Base-by-base conservation (phyloP, 2,888 invertebrate species). In the Lingula anatina region DNA sequence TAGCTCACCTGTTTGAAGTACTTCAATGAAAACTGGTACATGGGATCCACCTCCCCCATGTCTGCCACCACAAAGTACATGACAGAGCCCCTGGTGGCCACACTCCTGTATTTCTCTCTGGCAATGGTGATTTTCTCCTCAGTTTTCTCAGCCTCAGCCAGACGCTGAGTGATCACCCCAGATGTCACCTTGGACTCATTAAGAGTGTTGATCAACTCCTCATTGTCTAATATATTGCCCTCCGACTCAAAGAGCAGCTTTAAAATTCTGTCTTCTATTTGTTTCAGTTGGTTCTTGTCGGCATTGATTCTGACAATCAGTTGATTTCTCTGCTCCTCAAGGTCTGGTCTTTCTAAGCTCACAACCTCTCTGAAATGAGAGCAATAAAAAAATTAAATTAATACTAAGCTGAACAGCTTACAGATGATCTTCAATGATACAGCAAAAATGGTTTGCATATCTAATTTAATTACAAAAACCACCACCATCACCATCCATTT, bases 121-220 rank as follows among this genome's bases (percentile, higher is more conserved):
- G 77, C 76, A 2, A 53, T 44, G 12, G 70, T 67, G 49, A 78
- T 78, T 59, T 73, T 76, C 54, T 67, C 61, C 53, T 78, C 78
- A 1, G 78, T 78, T 38, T 62, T 57, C 51, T 78, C 76, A 1
- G 78, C 76, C 53, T 78, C 77, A 21, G 59, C 65, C 48, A 78
- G 61, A 27, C 77, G 64, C 51, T 70, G 65, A 27, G 64, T 68
- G 52, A 78, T 78, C 26, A 71, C 70, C 9, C 68, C 70, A 4
- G 77, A 78, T 18, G 77, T 78, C 41, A 77, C 76, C 70, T 78
- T 78, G 12, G 78, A 78, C 47, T 78, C 77, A 54, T 78, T 78
- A 23, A 78, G 64, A 3, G 71, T 75, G 59, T 75, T 75, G 44
- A 78, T 73, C 26, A 78, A 68, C 46, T 77, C 78, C 55, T 78